These are phyloP conservation scores for Steinernema hermaphroditum DNA, from an alignment of 2,888 invertebrate species.

Conservation along the genomic window DNA sequence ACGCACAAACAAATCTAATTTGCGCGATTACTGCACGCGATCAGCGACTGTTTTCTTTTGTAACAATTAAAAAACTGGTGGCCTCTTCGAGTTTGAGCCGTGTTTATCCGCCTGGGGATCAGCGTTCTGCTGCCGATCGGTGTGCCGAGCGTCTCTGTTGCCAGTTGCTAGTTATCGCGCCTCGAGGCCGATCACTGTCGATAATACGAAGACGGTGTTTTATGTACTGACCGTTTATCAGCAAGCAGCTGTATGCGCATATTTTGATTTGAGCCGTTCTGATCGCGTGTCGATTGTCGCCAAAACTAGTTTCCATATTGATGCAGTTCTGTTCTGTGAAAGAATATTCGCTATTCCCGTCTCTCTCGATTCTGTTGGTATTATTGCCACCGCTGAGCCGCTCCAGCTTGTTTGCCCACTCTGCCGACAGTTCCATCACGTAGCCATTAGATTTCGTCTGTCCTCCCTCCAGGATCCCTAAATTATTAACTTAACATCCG, in stretches of 20 bases:
- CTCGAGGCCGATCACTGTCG: constrained; percentile 1
- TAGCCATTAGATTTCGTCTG: background rate
- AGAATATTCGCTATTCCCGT: constrained; percentile 16
- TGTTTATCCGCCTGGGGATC: constrained; percentile 24
- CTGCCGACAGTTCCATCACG: background rate
- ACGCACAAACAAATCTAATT: too few relatives aligned
- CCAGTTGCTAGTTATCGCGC: background rate
- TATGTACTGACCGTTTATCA: constrained; percentile 21
- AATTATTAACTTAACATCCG: background rate
- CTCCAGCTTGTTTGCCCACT: background rate
- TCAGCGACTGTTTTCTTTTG: constrained; percentile 12
- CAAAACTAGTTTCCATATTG: constrained; percentile 28
- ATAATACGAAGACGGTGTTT: constrained; percentile 3
- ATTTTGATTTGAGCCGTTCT: constrained; percentile 26
- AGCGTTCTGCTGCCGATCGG: background rate
- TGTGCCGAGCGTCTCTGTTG: constrained; percentile 20
- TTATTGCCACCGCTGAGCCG: constrained; percentile 1
- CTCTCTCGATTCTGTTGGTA: constrained; percentile 7
- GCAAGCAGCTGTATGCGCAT: constrained; percentile 21
- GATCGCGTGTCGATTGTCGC: constrained; percentile 26
- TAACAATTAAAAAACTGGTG: constrained; percentile 13
- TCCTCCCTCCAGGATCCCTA: background rate
- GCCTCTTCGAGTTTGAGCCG: background rate
- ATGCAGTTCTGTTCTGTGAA: constrained; percentile 21
- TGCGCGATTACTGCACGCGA: too few relatives aligned